Evolutionary conservation across 2,797 vertebrate genomes (phyloP), one percentile per base, ranked within the genome.

Genomic region (Oreonectes daqikongensis): DNA sequence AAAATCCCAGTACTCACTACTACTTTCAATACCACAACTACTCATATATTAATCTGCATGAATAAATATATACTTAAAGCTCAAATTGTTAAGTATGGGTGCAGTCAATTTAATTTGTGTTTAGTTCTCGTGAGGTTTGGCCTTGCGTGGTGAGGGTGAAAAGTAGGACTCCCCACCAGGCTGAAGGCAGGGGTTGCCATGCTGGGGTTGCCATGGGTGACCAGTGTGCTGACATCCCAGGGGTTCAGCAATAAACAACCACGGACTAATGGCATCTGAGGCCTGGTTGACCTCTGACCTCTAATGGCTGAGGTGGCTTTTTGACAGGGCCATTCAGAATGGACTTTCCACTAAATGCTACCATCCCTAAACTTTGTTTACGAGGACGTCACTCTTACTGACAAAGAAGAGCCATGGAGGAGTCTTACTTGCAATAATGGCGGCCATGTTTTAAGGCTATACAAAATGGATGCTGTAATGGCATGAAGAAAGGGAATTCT

Each of bases 251-350:
- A 94, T 94, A 94, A 93, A 92, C 75, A 18, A 87, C 82, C 76
- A 74, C 88, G 91, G 91, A 95, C 92, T 93, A 95, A 95, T 94
- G 93, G 91, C 92, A 94, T 95, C 91, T 92, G 90, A 93, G 91
- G 88, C 90, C 90, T 89, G 67, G 79, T 28, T 88, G 91, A 94
- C 92, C 94, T 93, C 89, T 95, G 93, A 94, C 92, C 94, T 91
- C 83, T 84, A 83, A 84, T 85, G 87, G 86, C 88, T 86, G 86
- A 86, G 88, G 84, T 76, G 0, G 26, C 84, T 84, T 82, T 82
- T 79, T 88, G 92, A 90, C 84, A 89, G 92, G 83, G 81, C 75
- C 85, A 52, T 88, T 90, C 48, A 82, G 74, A 75, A 72, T 30
- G 50, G 83, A 89, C 85, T 87, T 24, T 52, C 35, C 50, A 24